Base-by-base conservation (phyloP, 2,797 vertebrate genomes). In the Gallinago stenura region DNA sequence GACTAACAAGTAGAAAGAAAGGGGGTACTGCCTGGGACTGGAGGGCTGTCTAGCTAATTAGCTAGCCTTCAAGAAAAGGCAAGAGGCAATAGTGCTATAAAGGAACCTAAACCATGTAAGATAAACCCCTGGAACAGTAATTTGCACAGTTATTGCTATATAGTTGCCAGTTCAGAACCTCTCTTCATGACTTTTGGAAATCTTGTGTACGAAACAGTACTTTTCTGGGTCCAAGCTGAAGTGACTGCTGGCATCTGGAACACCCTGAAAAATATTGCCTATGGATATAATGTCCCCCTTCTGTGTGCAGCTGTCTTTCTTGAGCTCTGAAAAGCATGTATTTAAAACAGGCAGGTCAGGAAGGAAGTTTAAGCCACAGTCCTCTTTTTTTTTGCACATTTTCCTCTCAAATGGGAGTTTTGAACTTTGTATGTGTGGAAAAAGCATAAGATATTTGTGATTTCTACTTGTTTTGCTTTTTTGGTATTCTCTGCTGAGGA, bases 251-350 rank as follows among this genome's bases (percentile, higher is more conserved):
- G 18, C 62, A 58, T 39, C 46, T 51, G 37, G 30, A 65, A 73
- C 31, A 54, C n/a, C 16, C 28, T 56, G 45, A 18, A 72, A 68
- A 62, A 25, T 15, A 6, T 1, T 78, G 68, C 57, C 54, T 46
- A 24, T 73, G 2, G 2, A 12, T 37, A 7, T 28, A 37, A 43
- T 0, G 2, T 58, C 7, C 8, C 9, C 8, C 8, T 48, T 41
- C 69, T 16, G 37, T 33, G 35, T 35, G 10, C 30, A 58, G 43
- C 20, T 19, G 53, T 84, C 72, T 22, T 70, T n/a, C 62, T 30
- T 18, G 30, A 64, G 57, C 73, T 83, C 43, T 26, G 48, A 39
- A 54, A 70, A 53, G 6, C 5, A 15, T 5, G 4, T 41, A 16
- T 56, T 61, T 46, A 87, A 17, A 57, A 12, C 62, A 66, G 22